Conservation (phyloP, 2,113 vertebrate genomes). For the Anarhynchus alexandrinus region DNA sequence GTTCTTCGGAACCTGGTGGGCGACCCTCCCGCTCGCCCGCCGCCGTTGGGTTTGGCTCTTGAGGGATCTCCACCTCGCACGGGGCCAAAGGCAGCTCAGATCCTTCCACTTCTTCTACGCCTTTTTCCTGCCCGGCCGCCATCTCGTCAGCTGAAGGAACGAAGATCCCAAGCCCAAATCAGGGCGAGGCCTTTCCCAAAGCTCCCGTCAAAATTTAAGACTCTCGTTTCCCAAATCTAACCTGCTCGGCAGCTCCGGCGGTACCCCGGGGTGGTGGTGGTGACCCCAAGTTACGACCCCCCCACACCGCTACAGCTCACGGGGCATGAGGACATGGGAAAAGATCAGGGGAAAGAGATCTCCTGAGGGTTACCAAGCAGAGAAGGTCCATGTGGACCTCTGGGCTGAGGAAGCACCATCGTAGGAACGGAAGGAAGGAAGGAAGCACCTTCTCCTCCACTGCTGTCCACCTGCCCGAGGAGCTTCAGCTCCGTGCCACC, state of each 20-base stretch:
- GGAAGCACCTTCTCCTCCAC: background rate
- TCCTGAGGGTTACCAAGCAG: background rate
- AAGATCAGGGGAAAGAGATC: too few relatives aligned
- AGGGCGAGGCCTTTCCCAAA: background rate
- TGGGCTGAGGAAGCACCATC: too few relatives aligned
- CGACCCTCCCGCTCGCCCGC: background rate
- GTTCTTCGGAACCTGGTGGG: background rate
- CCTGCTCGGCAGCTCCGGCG: background rate
- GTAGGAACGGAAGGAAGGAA: too few relatives aligned
- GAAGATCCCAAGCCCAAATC: background rate
- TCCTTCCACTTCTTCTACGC: background rate
- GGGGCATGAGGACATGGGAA: background rate
- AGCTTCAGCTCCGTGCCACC: background rate
- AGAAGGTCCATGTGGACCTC: background rate
- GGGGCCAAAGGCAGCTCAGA: accelerated
- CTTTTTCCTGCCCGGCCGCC: background rate
- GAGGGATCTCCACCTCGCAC: background rate
- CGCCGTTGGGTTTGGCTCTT: background rate
- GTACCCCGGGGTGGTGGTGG: accelerated
- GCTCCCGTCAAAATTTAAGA: background rate
- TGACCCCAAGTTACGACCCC: background rate
- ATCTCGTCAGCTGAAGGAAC: background rate
- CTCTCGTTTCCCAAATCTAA: background rate
- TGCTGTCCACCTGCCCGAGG: background rate
- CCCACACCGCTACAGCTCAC: background rate